Evolutionary conservation across 2,888 invertebrate species (phyloP).

Genomic region (Ornithoptera priamus): DNA sequence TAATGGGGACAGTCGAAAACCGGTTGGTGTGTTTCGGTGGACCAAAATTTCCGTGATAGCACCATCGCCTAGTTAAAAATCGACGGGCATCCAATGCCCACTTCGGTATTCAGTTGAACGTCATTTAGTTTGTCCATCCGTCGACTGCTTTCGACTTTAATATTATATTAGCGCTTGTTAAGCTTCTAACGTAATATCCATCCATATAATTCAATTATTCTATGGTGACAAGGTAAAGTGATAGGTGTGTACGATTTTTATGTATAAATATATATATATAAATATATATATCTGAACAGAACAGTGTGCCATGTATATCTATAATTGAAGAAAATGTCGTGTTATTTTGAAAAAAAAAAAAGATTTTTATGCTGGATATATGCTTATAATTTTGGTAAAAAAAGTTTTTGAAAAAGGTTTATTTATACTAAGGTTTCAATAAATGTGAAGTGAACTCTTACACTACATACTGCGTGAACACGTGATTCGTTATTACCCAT

Average conservation of each 20-base stretch:
- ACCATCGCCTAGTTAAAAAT: constrained; percentile 49
- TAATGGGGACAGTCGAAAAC: constrained; percentile 50
- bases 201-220: constrained; percentile 79
- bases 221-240: constrained; percentile 78
- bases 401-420: constrained; percentile 71
- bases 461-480: constrained; percentile 45
- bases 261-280: constrained; percentile 57
- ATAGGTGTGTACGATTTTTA: constrained; percentile 67
- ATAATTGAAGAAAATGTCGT: constrained; percentile 68
- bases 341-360: constrained; percentile 59
- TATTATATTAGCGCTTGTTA: constrained; percentile 62
- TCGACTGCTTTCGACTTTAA: constrained; percentile 54
- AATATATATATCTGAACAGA: constrained; percentile 54
- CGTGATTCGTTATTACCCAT: constrained; percentile 17
- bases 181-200: constrained; percentile 76
- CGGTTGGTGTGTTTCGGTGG: constrained; percentile 60
- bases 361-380: constrained; percentile 76
- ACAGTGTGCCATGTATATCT: constrained; percentile 78
- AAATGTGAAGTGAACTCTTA: constrained; percentile 53
- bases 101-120: constrained; percentile 46
- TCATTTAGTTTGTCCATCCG: constrained; percentile 49
- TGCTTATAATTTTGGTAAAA: constrained; percentile 77
- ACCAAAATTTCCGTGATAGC: constrained; percentile 66
- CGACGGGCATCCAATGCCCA: constrained; percentile 61
- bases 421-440: constrained; percentile 70